These are phyloP conservation scores for Leptonema lineaticorne DNA, from an alignment of 1,140 invertebrate genomes.

Conservation along the genomic window DNA sequence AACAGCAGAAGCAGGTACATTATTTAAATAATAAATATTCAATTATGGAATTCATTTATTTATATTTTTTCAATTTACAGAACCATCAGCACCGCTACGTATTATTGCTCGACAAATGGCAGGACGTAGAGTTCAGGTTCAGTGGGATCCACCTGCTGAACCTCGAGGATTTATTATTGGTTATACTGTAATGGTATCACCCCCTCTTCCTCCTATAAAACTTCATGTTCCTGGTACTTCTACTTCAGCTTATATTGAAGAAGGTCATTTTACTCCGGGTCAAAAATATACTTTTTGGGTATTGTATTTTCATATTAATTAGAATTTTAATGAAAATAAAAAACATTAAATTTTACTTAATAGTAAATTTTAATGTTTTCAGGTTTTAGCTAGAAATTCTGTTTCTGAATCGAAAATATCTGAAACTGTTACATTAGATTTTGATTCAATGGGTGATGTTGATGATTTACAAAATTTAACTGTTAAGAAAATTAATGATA, in stretches of 20 bases:
- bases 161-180: conserved; percentile 64
- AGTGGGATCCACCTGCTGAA: conserved; percentile 65
- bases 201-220: conserved; percentile 52
- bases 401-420: conserved; percentile 61
- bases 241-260: conserved; percentile 57
- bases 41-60: not conserved
- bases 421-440: conserved; percentile 56
- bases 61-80: conserved; percentile 45
- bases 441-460: conserved; percentile 64
- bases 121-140: conserved; percentile 63
- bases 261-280: conserved; percentile 61
- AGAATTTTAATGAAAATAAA: no score
- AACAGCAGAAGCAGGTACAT: conserved; percentile 64
- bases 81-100: conserved; percentile 65
- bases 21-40: conserved; percentile 12
- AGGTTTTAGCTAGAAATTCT: conserved; percentile 69
- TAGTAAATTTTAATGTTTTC: conserved; percentile 32
- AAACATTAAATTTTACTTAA: conserved; percentile 2
- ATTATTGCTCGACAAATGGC: conserved; percentile 65
- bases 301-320: no score
- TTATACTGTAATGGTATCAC: conserved; percentile 67
- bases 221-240: conserved; percentile 44
- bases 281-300: conserved; percentile 76
- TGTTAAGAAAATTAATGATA: conserved; percentile 53
- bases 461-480: conserved; percentile 61